Percentiles rank a stretch among this genome's conserved stretches.
These are phyloP conservation scores for Mareca penelope DNA, from an alignment of 2,797 vertebrate genomes.

Conservation along the genomic window DNA sequence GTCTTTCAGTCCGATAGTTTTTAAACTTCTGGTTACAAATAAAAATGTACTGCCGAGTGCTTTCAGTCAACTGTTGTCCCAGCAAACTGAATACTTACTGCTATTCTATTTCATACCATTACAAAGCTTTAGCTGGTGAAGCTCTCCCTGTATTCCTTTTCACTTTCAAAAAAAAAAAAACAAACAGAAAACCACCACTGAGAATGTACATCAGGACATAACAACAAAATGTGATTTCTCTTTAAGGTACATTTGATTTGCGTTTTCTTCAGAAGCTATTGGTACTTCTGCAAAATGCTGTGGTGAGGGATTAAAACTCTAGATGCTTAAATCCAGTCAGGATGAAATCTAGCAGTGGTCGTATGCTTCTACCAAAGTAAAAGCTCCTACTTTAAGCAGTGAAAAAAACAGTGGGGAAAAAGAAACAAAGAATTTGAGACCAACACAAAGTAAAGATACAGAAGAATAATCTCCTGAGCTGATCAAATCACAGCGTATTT, in stretches of 20 bases:
- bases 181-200: not conserved
- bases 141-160: not conserved
- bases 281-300: not conserved
- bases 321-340: not conserved
- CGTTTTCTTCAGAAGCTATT: not conserved
- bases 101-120: not conserved
- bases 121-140: not conserved
- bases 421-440: not conserved
- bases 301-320: not conserved
- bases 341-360: not conserved
- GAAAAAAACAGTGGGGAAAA: not conserved
- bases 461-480: not conserved
- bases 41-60: not conserved
- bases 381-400: not conserved
- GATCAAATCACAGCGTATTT: not conserved
- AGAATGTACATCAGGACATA: not conserved
- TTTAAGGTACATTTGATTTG: not conserved
- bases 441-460: not conserved
- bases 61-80: not conserved
- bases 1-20: not conserved
- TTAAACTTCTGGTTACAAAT: not conserved
- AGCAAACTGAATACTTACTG: not conserved
- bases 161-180: not conserved
- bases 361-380: not conserved
- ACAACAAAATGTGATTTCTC: not conserved